Percentiles rank a stretch among this genome's conserved stretches.
Conservation (phyloP, 2,797 vertebrate genomes). For the Tarsius wallacei region DNA sequence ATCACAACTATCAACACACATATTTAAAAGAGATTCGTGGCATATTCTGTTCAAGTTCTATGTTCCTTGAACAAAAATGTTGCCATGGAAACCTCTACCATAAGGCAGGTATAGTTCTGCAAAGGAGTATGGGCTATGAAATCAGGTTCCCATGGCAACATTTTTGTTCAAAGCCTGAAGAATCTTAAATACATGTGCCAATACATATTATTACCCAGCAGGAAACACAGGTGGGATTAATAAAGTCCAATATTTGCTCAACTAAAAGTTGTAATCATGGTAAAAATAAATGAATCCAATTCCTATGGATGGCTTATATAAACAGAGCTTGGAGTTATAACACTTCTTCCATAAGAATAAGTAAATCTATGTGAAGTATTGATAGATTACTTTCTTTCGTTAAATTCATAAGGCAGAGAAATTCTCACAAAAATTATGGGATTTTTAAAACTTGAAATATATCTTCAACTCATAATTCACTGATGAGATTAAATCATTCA, state of each 20-base stretch:
- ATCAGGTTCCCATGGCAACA: conserved; percentile 90
- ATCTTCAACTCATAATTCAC: conserved; percentile 61
- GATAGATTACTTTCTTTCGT: conserved; percentile 62
- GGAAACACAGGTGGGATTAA: conserved; percentile 78
- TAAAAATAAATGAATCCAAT: conserved; percentile 81
- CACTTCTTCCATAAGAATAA: conserved; percentile 67
- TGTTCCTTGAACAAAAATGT: conserved; percentile 87
- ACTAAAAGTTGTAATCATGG: conserved; percentile 79
- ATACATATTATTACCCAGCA: conserved; percentile 81
- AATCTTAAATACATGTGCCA: conserved; percentile 83
- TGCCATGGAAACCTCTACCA: conserved; percentile 89
- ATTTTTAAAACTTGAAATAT: conserved; percentile 61
- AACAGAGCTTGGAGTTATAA: conserved; percentile 75
- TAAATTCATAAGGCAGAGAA: conserved; percentile 53
- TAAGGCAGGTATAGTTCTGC: conserved; percentile 85
- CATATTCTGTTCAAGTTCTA: conserved; percentile 84
- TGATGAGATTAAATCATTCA: conserved; percentile 61
- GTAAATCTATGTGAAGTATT: conserved; percentile 57
- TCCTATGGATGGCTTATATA: conserved; percentile 79
- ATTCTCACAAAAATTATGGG: conserved; percentile 22
- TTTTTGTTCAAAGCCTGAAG: conserved; percentile 86
- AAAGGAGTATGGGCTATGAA: conserved; percentile 86
- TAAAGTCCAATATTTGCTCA: conserved; percentile 80
- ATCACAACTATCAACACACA: conserved; percentile 78
- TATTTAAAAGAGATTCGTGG: conserved; percentile 80